A percentile compares a stretch with the other conserved stretches of the same genome.
phyloP scores from a whole-genome alignment of 2,113 vertebrate species.

The Pachypanchax playfairii region DNA sequence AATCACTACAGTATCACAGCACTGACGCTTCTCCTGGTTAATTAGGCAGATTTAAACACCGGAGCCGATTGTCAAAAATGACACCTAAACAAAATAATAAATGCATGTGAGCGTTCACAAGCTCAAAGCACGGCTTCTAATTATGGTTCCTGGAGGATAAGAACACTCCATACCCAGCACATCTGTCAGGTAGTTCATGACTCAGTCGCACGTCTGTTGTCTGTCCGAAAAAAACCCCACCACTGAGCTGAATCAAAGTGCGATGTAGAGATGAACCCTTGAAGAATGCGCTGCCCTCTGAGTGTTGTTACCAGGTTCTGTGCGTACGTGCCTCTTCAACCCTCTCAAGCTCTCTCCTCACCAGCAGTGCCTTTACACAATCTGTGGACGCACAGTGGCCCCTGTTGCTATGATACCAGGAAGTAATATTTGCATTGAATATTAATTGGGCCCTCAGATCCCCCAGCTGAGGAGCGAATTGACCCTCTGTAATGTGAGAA shows the following conservation, averaged over 20 bases:
- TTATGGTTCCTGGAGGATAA: constrained; percentile 20
- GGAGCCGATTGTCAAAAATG: constrained; percentile 11
- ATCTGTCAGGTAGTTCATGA: constrained; percentile 53
- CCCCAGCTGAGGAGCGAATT: constrained; percentile 37
- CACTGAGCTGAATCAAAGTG: constrained; percentile 8
- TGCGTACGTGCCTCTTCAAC: constrained; percentile 27
- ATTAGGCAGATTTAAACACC: not conserved
- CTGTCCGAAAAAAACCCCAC: constrained; percentile 4
- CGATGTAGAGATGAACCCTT: constrained; percentile 18
- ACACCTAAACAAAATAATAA: constrained; percentile 32
- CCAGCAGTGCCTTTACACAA: constrained; percentile 35
- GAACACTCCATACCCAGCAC: constrained; percentile 1
- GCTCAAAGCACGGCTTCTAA: constrained; percentile 19
- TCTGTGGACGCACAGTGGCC: constrained; percentile 40
- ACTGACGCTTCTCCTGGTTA: not conserved
- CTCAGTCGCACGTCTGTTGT: constrained; percentile 8
- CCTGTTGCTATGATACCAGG: constrained; percentile 79
- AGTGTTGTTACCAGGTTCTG: constrained; percentile 10
- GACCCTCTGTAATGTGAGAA: constrained; percentile 45
- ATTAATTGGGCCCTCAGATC: constrained; percentile 72
- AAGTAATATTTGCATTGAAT: constrained; percentile 74
- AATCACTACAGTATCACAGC: not conserved
- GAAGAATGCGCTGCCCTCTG: constrained; percentile 17
- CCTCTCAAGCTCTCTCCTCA: constrained; percentile 32
- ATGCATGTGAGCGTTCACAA: not conserved